Conservation (phyloP, 2,113 vertebrate genomes). For the Microcebus lehilahytsara region DNA sequence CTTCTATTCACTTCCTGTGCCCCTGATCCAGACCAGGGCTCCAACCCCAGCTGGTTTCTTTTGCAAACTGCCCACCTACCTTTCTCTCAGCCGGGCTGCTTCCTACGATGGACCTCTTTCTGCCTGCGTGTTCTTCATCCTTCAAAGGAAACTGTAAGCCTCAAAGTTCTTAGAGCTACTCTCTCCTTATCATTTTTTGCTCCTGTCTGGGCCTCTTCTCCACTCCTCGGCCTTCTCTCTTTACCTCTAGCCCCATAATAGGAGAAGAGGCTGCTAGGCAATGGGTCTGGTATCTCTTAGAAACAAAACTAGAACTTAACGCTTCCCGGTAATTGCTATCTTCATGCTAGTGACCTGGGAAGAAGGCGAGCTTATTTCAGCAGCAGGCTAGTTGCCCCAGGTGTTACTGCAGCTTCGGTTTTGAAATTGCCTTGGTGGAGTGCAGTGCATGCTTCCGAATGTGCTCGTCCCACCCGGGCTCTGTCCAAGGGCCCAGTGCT, state of each 20-base stretch:
- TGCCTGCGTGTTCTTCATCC: background rate
- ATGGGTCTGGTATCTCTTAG: background rate
- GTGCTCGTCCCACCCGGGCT: background rate
- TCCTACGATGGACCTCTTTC: background rate
- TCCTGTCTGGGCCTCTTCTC: background rate
- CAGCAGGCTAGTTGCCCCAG: background rate
- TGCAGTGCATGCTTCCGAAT: background rate
- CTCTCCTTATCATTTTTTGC: background rate
- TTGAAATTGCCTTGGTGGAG: conserved; percentile 1
- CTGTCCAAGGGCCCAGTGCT: background rate
- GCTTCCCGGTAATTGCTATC: background rate
- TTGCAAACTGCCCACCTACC: background rate
- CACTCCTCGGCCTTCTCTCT: background rate
- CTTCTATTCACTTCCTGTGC: background rate
- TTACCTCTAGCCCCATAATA: background rate
- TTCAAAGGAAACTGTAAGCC: background rate
- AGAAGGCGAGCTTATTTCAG: background rate
- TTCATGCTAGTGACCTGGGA: background rate
- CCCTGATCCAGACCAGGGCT: background rate
- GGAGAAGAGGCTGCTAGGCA: background rate
- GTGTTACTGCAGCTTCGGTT: background rate
- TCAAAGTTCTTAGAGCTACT: background rate
- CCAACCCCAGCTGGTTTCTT: background rate
- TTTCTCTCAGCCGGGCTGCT: background rate
- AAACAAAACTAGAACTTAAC: background rate